These are phyloP conservation scores for Sakesphorus luctuosus DNA, from an alignment of 2,113 vertebrate genomes.

Conservation along the genomic window DNA sequence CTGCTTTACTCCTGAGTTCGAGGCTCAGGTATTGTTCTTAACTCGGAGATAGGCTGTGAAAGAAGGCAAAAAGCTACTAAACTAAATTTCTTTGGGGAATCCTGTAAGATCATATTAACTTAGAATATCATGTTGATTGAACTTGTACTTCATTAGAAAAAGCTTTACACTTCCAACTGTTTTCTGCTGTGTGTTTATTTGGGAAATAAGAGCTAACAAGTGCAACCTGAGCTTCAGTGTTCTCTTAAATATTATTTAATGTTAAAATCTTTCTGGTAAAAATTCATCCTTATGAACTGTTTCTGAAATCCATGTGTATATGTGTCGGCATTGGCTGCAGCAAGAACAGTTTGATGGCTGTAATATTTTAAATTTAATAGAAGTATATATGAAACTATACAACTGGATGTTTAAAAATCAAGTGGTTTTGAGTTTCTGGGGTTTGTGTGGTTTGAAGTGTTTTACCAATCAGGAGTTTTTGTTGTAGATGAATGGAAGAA, in stretches of 20 bases:
- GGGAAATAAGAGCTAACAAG: conserved; percentile 32
- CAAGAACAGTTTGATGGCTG: not conserved
- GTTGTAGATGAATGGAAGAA: conserved; percentile 96
- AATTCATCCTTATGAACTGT: not conserved
- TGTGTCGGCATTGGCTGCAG: not conserved
- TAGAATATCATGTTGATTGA: not conserved
- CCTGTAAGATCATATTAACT: not conserved
- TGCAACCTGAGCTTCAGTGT: not conserved
- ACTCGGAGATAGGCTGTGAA: not conserved
- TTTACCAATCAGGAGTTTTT: not conserved
- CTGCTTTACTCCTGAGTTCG: not conserved
- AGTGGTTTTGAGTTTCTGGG: not conserved
- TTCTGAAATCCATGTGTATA: not conserved
- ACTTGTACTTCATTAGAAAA: not conserved
- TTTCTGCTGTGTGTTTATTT: not conserved
- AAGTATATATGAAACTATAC: not conserved
- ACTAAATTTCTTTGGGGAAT: not conserved
- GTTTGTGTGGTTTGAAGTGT: not conserved
- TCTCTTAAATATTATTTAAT: not conserved
- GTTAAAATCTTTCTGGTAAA: not conserved
- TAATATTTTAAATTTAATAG: conserved; percentile 48
- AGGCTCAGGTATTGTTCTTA: conserved; percentile 22
- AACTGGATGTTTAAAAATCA: not conserved
- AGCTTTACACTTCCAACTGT: not conserved
- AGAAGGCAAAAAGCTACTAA: not conserved